Evolutionary conservation across 2,113 vertebrate genomes (phyloP).

Genomic region (Egretta garzetta): DNA sequence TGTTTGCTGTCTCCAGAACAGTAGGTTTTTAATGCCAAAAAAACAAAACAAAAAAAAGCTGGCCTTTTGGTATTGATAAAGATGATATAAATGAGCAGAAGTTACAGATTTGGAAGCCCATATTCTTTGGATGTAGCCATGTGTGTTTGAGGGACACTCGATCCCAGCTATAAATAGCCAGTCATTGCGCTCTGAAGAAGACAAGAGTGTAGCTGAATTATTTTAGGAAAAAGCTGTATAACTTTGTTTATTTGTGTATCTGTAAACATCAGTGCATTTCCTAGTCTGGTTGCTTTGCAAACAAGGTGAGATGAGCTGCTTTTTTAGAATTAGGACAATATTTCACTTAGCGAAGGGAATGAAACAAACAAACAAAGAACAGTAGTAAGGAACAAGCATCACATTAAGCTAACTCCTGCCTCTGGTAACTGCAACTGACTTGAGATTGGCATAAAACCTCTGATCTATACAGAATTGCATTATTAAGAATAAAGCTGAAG

Average conservation of each 20-base stretch:
- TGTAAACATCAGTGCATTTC: neutral
- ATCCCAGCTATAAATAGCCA: constrained; percentile 40
- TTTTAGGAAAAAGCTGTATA: neutral
- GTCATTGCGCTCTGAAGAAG: neutral
- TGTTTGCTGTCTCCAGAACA: neutral
- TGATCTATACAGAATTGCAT: neutral
- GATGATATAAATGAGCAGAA: neutral
- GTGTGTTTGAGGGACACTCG: neutral
- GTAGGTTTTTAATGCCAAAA: neutral
- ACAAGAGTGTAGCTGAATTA: neutral
- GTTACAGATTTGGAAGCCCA: neutral
- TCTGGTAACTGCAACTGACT: neutral
- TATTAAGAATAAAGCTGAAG: neutral
- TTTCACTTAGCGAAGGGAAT: neutral
- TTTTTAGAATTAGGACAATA: neutral
- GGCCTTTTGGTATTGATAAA: neutral
- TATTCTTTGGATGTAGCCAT: neutral
- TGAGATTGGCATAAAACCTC: neutral
- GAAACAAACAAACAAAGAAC: neutral
- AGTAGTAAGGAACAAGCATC: neutral
- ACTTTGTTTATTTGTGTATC: neutral
- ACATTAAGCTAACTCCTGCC: neutral
- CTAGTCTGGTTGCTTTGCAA: neutral
- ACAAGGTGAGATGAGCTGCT: neutral
- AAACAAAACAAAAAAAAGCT: neutral